Evolutionary conservation across 2,888 invertebrate genomes (phyloP), one percentile per base, ranked within the genome.

Genomic region (Cantharis rustica): DNA sequence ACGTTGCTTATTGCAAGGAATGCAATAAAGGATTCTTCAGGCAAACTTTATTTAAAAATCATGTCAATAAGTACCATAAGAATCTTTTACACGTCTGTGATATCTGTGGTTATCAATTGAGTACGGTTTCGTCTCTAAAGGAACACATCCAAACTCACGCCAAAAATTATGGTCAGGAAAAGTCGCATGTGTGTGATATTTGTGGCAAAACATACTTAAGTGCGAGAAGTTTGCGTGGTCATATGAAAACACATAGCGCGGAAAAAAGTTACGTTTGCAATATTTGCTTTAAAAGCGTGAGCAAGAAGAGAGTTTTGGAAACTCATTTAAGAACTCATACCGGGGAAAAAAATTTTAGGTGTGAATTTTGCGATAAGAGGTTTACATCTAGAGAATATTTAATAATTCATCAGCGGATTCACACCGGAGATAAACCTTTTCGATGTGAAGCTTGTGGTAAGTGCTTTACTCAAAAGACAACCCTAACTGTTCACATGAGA

Each of bases 401-500:
- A n/a, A 61, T 61, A 4, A 68, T 89, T 70, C 90, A 90, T 80
- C 71, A 71, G 66, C 71, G 82, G 9, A 79, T 68, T 17, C 82
- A 82, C 71, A 80, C 79, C 11, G 82, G 89, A 23, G 89, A 89
- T 11, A 90, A 89, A 76, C 90, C 88, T 27, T 90, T 88, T 79
- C 89, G 73, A 16, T 82, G 81, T 26, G 17, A 73, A 2, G 61
- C 61, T 16, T 92, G 92, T 77, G 89, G 89, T 62, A 91, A 91
- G 79, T 85, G 89, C 0, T 92, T 92, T 81, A 90, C 91, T 26
- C 89, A 91, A 78, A 89, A 89, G 76, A 90, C 89, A 70, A 90
- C 91, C 0, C 81, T 91, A 71, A 90, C 89, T 7, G 86, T 89
- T 2, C 91, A 91, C 80, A 87, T 86, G 20, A 83, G 2, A 89